Evolutionary conservation across 2,113 vertebrate species (phyloP).

Genomic region (Callospermophilus lateralis): DNA sequence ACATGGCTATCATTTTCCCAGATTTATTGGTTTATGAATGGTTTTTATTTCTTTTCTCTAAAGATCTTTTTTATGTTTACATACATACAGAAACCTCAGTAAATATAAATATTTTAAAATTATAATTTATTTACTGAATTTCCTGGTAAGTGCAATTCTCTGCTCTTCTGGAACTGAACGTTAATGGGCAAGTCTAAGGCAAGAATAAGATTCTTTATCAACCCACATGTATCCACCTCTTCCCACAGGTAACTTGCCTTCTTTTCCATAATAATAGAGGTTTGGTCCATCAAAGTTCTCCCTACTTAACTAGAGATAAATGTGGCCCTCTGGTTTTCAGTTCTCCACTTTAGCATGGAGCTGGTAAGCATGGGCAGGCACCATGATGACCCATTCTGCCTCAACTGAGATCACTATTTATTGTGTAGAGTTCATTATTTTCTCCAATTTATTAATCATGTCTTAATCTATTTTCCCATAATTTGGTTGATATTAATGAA

Average conservation of each 20-base stretch:
- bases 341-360: neutral
- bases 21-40: neutral
- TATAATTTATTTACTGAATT: neutral
- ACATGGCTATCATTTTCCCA: neutral
- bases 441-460: neutral
- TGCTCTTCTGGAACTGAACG: neutral
- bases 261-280: too few relatives aligned
- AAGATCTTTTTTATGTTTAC: neutral
- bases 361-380: fast-evolving
- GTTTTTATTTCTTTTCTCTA: neutral
- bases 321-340: too few relatives aligned
- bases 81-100: neutral
- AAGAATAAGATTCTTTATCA: neutral
- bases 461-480: neutral
- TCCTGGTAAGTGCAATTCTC: neutral
- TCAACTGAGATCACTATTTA: neutral
- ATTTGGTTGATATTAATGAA: neutral
- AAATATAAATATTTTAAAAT: neutral
- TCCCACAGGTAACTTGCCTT: neutral
- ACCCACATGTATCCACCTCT: neutral
- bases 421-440: neutral
- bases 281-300: too few relatives aligned
- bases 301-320: fast-evolving
- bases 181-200: neutral
- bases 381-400: fast-evolving